Base-by-base conservation (phyloP, 1,140 invertebrate genomes). In the Drosophila sucinea region DNA sequence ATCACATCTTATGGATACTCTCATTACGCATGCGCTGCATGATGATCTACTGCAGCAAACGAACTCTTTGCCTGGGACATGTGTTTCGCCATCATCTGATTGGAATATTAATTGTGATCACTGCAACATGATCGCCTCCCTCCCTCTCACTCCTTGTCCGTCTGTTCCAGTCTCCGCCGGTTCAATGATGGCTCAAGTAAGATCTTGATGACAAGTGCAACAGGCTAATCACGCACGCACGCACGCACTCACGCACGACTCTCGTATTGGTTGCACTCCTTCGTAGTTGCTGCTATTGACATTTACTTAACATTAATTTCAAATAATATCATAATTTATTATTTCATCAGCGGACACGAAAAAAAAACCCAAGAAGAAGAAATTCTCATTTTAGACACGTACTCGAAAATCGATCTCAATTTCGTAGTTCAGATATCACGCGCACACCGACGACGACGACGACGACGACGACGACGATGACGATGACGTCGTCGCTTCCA, bases 381-480 rank as follows among this genome's bases (percentile, higher is more conserved):
- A 35, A 66, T 87, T 83, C 70, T 55, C 66, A 87, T 70, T 78
- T 60, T 71, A 70, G 68, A 60, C 84, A 87, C 84, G 84, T 87
- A 80, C 51, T 30, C 60, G 44, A 69, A 82, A 87, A 87, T 87
- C 84, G 84, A 87, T 87, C 84, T 87, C 84, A 87, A 87, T 87
- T 87, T 87, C 84, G 84, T 87, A 87, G 84, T 87, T 87, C 84
- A 87, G 84, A 87, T 87, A 87, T 87, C 84, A 87, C 83, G 83
- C 83, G 79, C 79, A 70, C 71, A 68, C 54, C 54, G 32, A 64
- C 61, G 51, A 38, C 35, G 23, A 47, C 23, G 23, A 51, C 25
- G 44, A 51, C 23, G 44, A 51, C 8, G 7, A 33, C 5, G 17
- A 44, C 23, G 17, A 47, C 23, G 44, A 38, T 38, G 35, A 38